A percentile compares a stretch with the other conserved stretches of the same genome.
These are phyloP conservation scores for Caenorhabditis doughertyi DNA, from an alignment of 2,888 invertebrate genomes.

Conservation along the genomic window DNA sequence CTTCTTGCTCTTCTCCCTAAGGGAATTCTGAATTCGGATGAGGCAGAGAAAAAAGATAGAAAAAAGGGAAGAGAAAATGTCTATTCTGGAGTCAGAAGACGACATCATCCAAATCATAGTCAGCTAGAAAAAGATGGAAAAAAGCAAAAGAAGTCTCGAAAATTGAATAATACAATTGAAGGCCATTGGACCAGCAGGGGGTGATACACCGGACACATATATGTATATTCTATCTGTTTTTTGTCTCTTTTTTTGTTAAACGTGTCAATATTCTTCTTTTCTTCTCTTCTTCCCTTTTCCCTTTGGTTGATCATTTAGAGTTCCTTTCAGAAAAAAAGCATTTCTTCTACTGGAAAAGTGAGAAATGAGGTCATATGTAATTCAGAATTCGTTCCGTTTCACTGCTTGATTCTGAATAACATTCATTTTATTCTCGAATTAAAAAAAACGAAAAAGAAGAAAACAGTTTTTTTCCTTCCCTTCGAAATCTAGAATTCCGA, in stretches of 20 bases:
- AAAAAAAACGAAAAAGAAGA: background rate
- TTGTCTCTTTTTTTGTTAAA: slow-evolving; percentile 19
- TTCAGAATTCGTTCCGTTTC: slow-evolving; percentile 43
- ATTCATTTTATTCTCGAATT: slow-evolving; percentile 14
- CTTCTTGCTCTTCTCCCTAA: slow-evolving; percentile 13
- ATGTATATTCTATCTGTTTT: slow-evolving; percentile 28
- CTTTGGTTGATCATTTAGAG: slow-evolving; percentile 8
- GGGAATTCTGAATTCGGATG: slow-evolving; percentile 33
- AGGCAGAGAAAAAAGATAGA: background rate
- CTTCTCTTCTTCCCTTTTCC: background rate
- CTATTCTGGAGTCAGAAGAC: slow-evolving; percentile 40
- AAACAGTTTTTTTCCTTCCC: background rate
- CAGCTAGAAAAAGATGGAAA: slow-evolving; percentile 3
- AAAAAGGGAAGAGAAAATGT: slow-evolving; percentile 1
- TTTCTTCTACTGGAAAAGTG: slow-evolving; percentile 16
- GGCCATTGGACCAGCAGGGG: slow-evolving; percentile 29
- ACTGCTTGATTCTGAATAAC: slow-evolving; percentile 41
- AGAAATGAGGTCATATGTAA: slow-evolving; percentile 51
- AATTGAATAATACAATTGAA: slow-evolving; percentile 60
- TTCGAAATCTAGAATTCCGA: background rate
- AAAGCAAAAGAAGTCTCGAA: slow-evolving; percentile 19
- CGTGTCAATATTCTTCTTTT: slow-evolving; percentile 1
- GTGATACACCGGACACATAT: slow-evolving; percentile 38
- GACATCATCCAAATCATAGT: slow-evolving; percentile 46
- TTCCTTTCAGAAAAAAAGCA: background rate